Evolutionary conservation across 1,140 invertebrate genomes (phyloP), one percentile per base, ranked within the genome.

Genomic region (Neodiprion fabricii): DNA sequence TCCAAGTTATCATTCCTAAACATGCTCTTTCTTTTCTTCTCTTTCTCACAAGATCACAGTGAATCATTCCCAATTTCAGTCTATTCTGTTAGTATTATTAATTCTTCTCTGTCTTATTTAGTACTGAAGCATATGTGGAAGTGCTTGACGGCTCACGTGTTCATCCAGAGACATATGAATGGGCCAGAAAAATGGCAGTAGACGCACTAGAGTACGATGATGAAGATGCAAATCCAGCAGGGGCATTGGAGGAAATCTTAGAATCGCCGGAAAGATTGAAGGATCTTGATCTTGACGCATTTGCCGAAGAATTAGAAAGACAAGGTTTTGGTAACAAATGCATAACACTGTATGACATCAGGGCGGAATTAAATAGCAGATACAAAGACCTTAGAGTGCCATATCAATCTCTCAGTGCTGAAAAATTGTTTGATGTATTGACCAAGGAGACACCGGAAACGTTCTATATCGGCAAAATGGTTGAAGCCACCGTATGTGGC

Each of bases 181-280:
- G 98, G 98, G 99, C 99, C 0, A 89, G 98, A 23, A 99, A 99
- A 90, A 99, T 99, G 98, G 99, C 98, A 5, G 97, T 99, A 0
- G 99, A 99, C 90, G 99, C 99, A 9, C 88, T 99, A 11, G 99
- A 99, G 79, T 99, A 99, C 79, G 98, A 99, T 80, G 97, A 98
- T 80, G 96, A 98, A 82, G 96, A 97, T 77, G 94, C 95, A 0
- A 99, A 99, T 90, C 97, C 98, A 0, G 97, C 97, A 0, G 96
- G 96, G 4, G 98, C 98, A 17, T 87, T 99, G 1, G 98, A 99
- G 83, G 98, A 99, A 88, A 99, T 99, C 82, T 87, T 99, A 0
- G 96, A 99, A 87, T 94, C 96, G 2, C 98, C 98, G 0, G 97
- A 99, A 79, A 91, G 96, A 80, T 89, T 99, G 0, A 98, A 98